Percentiles rank a stretch among this genome's conserved stretches.
These are phyloP conservation scores for Endomychus coccineus DNA, from an alignment of 2,888 invertebrate species.

Conservation along the genomic window DNA sequence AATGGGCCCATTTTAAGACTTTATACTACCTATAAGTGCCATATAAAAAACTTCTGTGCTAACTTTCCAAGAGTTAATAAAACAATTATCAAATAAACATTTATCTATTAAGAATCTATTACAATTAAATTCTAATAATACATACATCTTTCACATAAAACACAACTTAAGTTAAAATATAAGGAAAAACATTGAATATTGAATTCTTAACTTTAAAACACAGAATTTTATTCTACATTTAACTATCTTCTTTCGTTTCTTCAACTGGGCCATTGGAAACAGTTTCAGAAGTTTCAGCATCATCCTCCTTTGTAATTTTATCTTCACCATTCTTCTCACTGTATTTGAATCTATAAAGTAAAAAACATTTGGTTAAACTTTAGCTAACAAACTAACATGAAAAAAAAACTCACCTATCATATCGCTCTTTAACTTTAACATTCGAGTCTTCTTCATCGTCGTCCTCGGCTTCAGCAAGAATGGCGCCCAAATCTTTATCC, in stretches of 20 bases:
- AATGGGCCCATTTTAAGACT: too few species aligned
- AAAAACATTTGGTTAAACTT: slow-evolving; percentile 5
- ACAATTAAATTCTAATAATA: too few species aligned
- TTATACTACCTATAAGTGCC: too few species aligned
- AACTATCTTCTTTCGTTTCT: slow-evolving; percentile 16
- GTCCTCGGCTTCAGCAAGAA: slow-evolving; percentile 61
- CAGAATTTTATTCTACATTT: too few species aligned
- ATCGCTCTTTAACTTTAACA: slow-evolving; percentile 47
- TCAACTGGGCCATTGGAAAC: slow-evolving; percentile 17
- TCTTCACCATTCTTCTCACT: slow-evolving; percentile 36
- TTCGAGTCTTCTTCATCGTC: slow-evolving; percentile 60
- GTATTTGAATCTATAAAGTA: slow-evolving; percentile 34
- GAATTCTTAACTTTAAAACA: too few species aligned
- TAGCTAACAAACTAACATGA: neutral
- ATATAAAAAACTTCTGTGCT: too few species aligned
- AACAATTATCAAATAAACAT: too few species aligned
- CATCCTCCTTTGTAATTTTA: slow-evolving; percentile 26
- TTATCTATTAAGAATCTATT: too few species aligned
- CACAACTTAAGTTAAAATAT: too few species aligned
- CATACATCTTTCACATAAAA: too few species aligned
- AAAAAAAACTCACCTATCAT: slow-evolving; percentile 35
- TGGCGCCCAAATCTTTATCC: slow-evolving; percentile 71
- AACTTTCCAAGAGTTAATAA: too few species aligned
- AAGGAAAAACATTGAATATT: too few species aligned
- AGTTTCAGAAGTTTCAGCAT: slow-evolving; percentile 20